Base-by-base conservation (phyloP, 2,797 vertebrate genomes). In the Mareca penelope region DNA sequence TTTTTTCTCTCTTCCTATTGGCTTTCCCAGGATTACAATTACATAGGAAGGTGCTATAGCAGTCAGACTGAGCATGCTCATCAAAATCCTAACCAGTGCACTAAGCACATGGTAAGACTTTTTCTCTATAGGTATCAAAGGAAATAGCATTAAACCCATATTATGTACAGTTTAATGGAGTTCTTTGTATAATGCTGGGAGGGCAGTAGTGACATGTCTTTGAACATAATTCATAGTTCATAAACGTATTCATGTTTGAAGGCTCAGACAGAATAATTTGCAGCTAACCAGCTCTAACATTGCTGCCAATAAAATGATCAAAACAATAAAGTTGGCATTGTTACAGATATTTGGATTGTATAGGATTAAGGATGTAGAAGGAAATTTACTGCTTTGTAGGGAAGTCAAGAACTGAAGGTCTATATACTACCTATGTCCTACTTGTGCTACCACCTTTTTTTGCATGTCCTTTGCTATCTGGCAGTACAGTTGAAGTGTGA, bases 221-320 rank as follows among this genome's bases (percentile, higher is more conserved):
- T 95, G 94, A 93, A 95, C 63, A 60, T 79, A 92, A 92, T 85
- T 94, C 72, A 67, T 60, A 73, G 52, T 92, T 91, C 82, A 89
- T 85, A 91, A 95, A 93, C 10, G 3, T 85, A 76, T 79, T 94
- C 73, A 70, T 72, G 48, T 91, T 95, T 84, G 35, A 39, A 91
- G 48, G 15, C 63, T 92, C 70, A 93, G 65, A 77, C 55, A 81
- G 50, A 89, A 87, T 72, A 94, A 96, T 94, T 94, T 95, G 87
- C 79, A 91, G 63, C 67, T 85, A 91, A 91, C 87, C 73, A 92
- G 55, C 65, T 93, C 69, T 76, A 84, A 78, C 50, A 69, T 3
- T 78, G 57, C 50, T 95, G 96, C 88, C 90, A 96, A 95, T 67
- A 94, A 93, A 84, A 88, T 71, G 65, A 95, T 93, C 89, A 92